Evolutionary conservation across 2,888 invertebrate genomes (phyloP).

Genomic region (Thysanoteuthis rhombus): DNA sequence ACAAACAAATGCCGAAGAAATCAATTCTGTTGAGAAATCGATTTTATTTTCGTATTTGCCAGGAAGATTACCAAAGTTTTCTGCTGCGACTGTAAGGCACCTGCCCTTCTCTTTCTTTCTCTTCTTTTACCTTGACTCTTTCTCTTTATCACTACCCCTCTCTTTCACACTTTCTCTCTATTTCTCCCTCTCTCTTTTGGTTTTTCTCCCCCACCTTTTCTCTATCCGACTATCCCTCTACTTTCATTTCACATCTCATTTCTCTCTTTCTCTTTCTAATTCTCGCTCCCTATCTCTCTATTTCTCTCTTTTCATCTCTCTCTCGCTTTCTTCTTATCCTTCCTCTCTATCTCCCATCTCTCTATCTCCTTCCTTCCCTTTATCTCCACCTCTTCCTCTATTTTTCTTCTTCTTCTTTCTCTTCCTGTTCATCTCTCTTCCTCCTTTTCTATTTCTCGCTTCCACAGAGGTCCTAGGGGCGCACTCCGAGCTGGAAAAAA

Average conservation of each 20-base stretch:
- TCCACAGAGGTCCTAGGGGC: no score
- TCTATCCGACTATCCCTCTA: background rate
- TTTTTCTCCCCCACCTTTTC: background rate
- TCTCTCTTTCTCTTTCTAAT: background rate
- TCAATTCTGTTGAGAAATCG: background rate
- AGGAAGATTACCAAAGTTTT: background rate
- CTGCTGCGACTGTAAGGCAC: background rate
- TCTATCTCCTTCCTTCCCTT: no score
- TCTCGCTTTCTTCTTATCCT: background rate
- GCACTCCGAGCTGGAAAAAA: no score
- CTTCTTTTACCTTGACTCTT: background rate
- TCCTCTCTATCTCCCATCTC: no score
- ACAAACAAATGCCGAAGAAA: background rate
- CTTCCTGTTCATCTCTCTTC: no score
- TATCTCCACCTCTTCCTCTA: no score
- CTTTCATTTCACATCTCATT: background rate
- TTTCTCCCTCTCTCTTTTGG: background rate
- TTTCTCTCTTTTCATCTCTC: background rate
- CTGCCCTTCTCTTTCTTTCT: background rate
- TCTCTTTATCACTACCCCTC: background rate
- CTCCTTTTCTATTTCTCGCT: no score
- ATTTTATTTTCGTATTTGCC: background rate
- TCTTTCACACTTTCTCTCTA: background rate
- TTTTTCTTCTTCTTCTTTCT: no score
- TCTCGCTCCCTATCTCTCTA: background rate